Base-by-base conservation (phyloP, 1,140 invertebrate species). In the Tenebrio molitor region DNA sequence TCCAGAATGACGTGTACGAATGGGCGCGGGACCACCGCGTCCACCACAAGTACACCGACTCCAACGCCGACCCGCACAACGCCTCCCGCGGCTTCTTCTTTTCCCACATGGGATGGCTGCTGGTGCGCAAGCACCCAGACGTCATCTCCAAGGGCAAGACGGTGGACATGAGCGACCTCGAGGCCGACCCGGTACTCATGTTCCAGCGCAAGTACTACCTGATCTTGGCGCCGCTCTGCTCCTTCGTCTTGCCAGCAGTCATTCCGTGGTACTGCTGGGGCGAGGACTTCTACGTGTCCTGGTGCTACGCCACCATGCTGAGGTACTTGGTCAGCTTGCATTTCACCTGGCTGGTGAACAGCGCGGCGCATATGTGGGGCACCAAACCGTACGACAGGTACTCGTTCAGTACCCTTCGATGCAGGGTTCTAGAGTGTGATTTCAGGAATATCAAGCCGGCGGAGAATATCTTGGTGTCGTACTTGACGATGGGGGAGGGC, bases 31-130 rank as follows among this genome's bases (percentile, higher is more conserved):
- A 92, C 72, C 96, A 98, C 82, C 88, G 95, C 63, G 86, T 96
- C 2, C 96, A 98, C 79, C 96, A 98, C 76, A 98, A 98, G 81
- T 98, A 91, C 85, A 93, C 92, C 1, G 96, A 98, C 83, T 98
- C 97, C 0, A 89, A 97, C 83, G 96, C 95, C 3, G 97, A 98
- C 84, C 96, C 96, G 0, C 95, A 98, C 79, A 97, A 98, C 83
- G 93, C 95, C 1, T 94, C 88, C 1, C 87, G 96, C 7, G 97
- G 96, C 1, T 97, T 98, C 84, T 98, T 98, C 87, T 98, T 98
- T 83, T 88, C 96, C 0, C 97, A 98, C 79, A 88, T 98, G 65
- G 96, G 97, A 5, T 98, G 97, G 96, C 84, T 98, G 41, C 82
- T 97, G 17, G 91, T 91, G 65, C 88, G 90, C 69, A 98, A 98